Percentiles rank a stretch among this genome's conserved stretches.
Evolutionary conservation across 2,888 invertebrate species (phyloP).

Genomic region (Pristionchus entomophagus): DNA sequence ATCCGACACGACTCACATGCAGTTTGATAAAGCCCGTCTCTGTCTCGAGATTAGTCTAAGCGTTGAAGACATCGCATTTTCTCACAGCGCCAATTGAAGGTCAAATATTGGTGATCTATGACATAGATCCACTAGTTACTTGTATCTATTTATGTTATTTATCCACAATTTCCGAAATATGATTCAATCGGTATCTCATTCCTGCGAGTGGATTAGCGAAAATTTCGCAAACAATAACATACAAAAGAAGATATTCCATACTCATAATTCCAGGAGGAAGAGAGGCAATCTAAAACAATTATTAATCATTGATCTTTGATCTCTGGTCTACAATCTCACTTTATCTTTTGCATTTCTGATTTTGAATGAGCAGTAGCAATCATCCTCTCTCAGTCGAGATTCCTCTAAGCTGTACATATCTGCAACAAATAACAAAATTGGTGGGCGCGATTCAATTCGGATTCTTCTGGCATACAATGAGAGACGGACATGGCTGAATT

Average conservation of each 20-base stretch:
- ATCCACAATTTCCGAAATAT: background rate
- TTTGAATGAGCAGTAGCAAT: background rate
- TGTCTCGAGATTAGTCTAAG: too few relatives aligned
- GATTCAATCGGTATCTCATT: background rate
- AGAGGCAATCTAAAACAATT: background rate
- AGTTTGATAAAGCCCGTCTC: too few relatives aligned
- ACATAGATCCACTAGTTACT: background rate
- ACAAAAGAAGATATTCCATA: background rate
- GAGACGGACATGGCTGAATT: background rate
- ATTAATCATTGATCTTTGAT: background rate
- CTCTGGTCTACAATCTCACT: background rate
- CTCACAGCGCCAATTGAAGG: too few relatives aligned
- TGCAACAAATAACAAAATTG: background rate
- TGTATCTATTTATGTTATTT: background rate
- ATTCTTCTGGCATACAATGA: background rate
- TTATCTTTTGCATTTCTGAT: background rate
- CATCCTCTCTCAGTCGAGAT: background rate
- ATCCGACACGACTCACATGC: too few relatives aligned
- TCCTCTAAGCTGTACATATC: background rate
- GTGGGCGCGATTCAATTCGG: too few relatives aligned
- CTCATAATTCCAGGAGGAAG: background rate
- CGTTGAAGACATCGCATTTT: too few relatives aligned
- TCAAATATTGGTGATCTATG: too few relatives aligned
- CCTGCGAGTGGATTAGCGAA: background rate
- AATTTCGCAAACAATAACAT: too few relatives aligned